Conservation (phyloP, 2,113 vertebrate species). For the Coreoperca whiteheadi region DNA sequence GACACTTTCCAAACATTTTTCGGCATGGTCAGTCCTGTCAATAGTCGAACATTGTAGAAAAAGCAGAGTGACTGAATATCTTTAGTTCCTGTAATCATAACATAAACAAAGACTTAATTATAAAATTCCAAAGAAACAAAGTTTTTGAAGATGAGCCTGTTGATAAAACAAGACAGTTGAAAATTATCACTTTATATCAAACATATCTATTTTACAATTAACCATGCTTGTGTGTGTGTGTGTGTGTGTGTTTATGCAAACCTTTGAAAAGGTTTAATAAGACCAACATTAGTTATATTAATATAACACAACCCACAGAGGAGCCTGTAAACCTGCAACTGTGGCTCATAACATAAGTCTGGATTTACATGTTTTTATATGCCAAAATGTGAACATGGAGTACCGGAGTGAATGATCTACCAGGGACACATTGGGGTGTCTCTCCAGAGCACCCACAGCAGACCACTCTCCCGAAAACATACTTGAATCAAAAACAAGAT, state of each 20-base stretch:
- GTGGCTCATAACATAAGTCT: background rate
- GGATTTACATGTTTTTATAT: background rate
- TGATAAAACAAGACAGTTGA: background rate
- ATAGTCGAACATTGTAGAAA: background rate
- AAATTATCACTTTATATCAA: background rate
- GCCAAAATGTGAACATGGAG: background rate
- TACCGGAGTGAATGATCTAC: background rate
- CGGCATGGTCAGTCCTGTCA: background rate
- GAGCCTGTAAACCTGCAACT: background rate
- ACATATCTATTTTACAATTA: background rate
- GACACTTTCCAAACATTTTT: no score
- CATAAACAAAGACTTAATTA: background rate
- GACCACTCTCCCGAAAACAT: background rate
- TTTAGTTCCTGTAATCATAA: background rate
- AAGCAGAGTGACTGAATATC: background rate
- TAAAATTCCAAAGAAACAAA: background rate
- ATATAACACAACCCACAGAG: background rate
- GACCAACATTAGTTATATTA: background rate
- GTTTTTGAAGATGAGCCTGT: background rate
- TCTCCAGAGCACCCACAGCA: background rate
- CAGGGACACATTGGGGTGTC: background rate
- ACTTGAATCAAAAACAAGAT: conserved; percentile 6
- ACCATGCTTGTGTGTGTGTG: background rate
- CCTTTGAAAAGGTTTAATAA: background rate
- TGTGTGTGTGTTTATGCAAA: background rate